A percentile compares a stretch with the other conserved stretches of the same genome.
These are phyloP conservation scores for Dendronephthya gigantea DNA, from an alignment of 64 coral and sea anemone species.

Conservation along the genomic window DNA sequence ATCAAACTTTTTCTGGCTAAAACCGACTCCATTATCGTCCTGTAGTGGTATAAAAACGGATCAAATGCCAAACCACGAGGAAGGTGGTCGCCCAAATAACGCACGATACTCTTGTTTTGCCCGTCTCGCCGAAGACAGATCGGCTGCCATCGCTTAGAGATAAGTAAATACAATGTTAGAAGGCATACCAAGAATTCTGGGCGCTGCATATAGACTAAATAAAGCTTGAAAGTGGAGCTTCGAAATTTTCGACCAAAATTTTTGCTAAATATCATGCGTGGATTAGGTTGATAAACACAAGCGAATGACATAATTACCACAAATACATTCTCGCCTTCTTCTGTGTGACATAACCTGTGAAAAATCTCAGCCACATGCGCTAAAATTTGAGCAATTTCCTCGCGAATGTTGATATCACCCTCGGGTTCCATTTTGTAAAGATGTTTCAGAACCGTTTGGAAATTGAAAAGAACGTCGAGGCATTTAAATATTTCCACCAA, in stretches of 20 bases:
- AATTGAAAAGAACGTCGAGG: neutral
- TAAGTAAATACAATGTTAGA: neutral
- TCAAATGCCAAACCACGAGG: neutral
- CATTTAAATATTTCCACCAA: neutral
- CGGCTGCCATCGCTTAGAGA: slow-evolving; percentile 30
- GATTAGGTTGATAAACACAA: neutral
- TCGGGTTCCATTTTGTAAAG: neutral
- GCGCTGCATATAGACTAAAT: neutral
- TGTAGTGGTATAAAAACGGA: neutral
- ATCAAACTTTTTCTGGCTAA: slow-evolving; percentile 72
- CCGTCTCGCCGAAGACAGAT: slow-evolving; percentile 30
- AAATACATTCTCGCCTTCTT: neutral
- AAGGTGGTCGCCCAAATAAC: slow-evolving; percentile 43
- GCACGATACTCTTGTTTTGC: slow-evolving; percentile 52
- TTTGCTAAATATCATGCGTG: neutral
- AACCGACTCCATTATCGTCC: neutral
- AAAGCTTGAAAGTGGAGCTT: neutral
- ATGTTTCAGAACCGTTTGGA: neutral
- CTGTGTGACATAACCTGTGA: neutral
- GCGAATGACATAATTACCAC: neutral
- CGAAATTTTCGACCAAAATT: neutral
- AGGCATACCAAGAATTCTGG: neutral
- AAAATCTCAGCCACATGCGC: neutral
- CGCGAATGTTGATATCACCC: neutral
- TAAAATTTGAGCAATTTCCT: neutral